Base-by-base conservation (phyloP, 2,113 vertebrate species). In the Aspiorhynchus laticeps region DNA sequence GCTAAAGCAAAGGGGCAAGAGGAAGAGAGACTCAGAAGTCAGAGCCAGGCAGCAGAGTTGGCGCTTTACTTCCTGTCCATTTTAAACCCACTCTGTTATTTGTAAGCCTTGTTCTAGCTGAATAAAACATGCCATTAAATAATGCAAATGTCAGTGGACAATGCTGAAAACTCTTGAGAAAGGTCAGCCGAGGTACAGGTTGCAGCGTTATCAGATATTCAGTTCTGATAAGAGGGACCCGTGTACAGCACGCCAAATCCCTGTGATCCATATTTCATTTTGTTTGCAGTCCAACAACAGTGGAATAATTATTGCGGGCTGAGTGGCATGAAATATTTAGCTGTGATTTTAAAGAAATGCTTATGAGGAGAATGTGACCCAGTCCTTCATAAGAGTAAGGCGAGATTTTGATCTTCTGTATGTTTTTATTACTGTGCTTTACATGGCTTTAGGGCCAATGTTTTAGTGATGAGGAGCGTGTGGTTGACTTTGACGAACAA, bases 191-290 rank as follows among this genome's bases (percentile, higher is more conserved):
- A 77, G 26, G 36, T 56, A 83, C 48, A 51, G 41, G 73, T 36
- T 43, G 74, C 75, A 87, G 56, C 15, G 0, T 36, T n/a, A 33
- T 82, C 78, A 53, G 14, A 24, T 67, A 83, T 76, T 74, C 86
- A 24, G 79, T 31, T 31, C 28, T 51, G 80, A 84, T 84, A 77
- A 84, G 74, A 87, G 74, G 80, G 83, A 41, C 56, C 26, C 63
- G 26, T 67, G 53, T 63, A 48, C 75, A 84, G 77, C 81, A 56
- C 51, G 53, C 67, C 21, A 12, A 81, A 31, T 53, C 19, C 11
- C 86, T 89, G 69, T 88, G 86, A 90, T 90, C 76, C 86, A 90
- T 90, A 89, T 89, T 89, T 90, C 14, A 90, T 88, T 77, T 65
- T 88, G 90, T 88, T 89, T 89, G 86, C 86, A 63, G 80, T 59